A percentile compares a stretch with the other conserved stretches of the same genome.
These are phyloP conservation scores for Octomys mimax DNA, from an alignment of 2,797 vertebrate genomes.

Conservation along the genomic window DNA sequence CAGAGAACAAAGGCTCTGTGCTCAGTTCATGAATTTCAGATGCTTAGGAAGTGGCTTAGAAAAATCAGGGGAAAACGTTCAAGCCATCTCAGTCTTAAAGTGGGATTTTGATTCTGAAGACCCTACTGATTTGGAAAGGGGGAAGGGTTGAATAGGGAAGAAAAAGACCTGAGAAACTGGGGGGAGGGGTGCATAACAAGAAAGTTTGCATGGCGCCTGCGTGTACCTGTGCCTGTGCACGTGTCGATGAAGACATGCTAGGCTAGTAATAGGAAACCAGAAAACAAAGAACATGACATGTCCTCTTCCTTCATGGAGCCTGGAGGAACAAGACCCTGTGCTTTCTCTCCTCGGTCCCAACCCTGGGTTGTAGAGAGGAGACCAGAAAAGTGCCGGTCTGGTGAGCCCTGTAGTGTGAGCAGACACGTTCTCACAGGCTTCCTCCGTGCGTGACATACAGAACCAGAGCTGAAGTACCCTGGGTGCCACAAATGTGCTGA, in stretches of 20 bases:
- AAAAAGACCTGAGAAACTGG: not conserved
- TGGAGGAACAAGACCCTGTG: not conserved
- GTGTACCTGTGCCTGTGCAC: rapidly evolving
- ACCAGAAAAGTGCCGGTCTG: not conserved
- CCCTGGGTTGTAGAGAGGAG: rapidly evolving
- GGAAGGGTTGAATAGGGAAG: not conserved
- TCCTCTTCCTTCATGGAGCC: not conserved
- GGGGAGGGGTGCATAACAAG: not conserved
- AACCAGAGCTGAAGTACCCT: not conserved
- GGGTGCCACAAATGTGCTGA: not conserved
- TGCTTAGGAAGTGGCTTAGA: not conserved
- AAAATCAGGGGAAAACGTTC: conserved; percentile 53
- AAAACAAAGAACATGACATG: not conserved
- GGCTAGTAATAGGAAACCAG: not conserved
- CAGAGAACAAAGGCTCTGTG: conserved; percentile 54
- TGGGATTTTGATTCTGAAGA: conserved; percentile 29
- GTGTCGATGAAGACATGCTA: rapidly evolving
- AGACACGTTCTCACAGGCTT: not conserved
- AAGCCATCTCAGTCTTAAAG: not conserved
- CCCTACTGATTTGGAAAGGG: conserved; percentile 20
- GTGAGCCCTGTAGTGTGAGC: not conserved
- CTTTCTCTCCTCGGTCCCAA: not conserved
- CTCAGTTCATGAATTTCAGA: conserved; percentile 71
- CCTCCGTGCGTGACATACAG: too few species aligned
- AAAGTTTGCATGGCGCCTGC: not conserved